Evolutionary conservation across 2,113 vertebrate genomes (phyloP), one percentile per base, ranked within the genome.

Genomic region (Noturus placidus): DNA sequence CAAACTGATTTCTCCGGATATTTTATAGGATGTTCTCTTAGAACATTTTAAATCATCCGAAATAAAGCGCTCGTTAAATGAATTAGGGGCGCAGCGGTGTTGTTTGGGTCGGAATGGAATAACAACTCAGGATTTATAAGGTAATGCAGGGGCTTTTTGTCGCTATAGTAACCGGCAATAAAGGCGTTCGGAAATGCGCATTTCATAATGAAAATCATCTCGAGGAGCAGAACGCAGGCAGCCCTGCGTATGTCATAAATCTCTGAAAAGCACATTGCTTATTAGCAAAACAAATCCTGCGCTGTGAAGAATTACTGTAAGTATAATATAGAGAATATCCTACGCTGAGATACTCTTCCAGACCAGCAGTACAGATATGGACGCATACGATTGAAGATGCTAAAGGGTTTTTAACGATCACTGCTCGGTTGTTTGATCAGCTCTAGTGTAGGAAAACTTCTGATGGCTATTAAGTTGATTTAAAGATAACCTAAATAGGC

Each of bases 81-180:
- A 86, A 86, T 88, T 57, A 86, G 79, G 38, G 78, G 78, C 33
- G n/a, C 67, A 78, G 59, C 5, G 38, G 56, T 63, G 69, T 33
- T 46, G 79, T 50, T 86, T 25, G n/a, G 54, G 86, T 76, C 6
- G 33, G 57, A 54, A 52, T 57, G 50, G 46, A 54, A 84, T 72
- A 88, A 84, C 67, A 59, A 82, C 86, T 65, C n/a, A 30, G 65
- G 54, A 57, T 86, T 88, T 65, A 86, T 86, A 35, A 67, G 72
- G 54, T 84, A 54, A 77, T 83, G 52, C 57, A 10, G 38, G 33
- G 42, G 65, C 63, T 84, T 69, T 88, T 82, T 87, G 89, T 88
- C 86, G 67, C 87, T 35, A 88, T 90, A 88, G 85, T 77, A 87
- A 90, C 87, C 46, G 30, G 42, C 50, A 82, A 84, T 81, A 90